Base-by-base conservation (phyloP, 2,797 vertebrate species). In the Spinus olivaceus region DNA sequence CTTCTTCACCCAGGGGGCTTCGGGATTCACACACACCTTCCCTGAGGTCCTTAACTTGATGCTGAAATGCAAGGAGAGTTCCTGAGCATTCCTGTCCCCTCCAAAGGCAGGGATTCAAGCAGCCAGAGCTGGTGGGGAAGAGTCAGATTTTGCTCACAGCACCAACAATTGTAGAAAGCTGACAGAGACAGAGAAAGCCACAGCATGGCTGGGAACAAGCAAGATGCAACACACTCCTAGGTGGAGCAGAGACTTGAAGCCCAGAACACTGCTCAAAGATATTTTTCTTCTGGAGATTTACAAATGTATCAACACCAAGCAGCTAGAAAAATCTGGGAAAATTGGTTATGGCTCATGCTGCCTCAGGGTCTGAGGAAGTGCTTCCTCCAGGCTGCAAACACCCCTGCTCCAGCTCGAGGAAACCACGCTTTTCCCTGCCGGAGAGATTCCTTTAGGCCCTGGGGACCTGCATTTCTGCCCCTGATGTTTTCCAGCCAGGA, bases 1-100 rank as follows among this genome's bases (percentile, higher is more conserved):
- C 30, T 96, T 96, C 92, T 94, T 95, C 3, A 96, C 96, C 96
- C 96, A 96, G 4, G 87, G 69, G 61, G 87, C 72, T 0, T 96
- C 95, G 0, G 96, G 96, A 54, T 90, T 90, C 89, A 96, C 94
- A 2, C 96, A 96, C 72, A 96, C 72, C 82, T 95, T 96, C 50
- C 87, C 93, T 0, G 57, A 60, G 19, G 41, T 2, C 37, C 39
- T 91, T 14, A 96, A 22, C 32, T 95, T 94, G 30, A 96, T 95
- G 87, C 96, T 96, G 93, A 44, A 96, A 96, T 0, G 2, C 57
- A 94, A 86, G 53, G 72, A 83, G 35, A 86, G 42, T 0, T 50
- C 7, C 13, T 28, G 53, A 90, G 76, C 32, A 0, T 28, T 24
- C 9, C 30, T 9, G 15, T 41, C 9, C 49, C 21, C 30, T 71